These are phyloP conservation scores for Sebastes wilsoni DNA, from an alignment of 2,797 vertebrate species.

Conservation along the genomic window DNA sequence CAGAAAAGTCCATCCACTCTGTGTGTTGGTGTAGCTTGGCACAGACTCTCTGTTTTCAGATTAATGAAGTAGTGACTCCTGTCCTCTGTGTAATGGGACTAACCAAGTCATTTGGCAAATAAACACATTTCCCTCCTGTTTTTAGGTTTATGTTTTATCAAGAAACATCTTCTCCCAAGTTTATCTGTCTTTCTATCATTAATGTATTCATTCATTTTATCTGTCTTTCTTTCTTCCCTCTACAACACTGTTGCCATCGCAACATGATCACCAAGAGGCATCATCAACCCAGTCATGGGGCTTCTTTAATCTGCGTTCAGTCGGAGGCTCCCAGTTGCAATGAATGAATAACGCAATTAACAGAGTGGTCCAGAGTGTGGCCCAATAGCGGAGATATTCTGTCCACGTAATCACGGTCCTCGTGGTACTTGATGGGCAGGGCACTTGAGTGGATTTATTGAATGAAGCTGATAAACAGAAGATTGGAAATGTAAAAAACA, in stretches of 20 bases:
- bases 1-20: not conserved
- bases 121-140: not conserved
- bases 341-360: constrained; percentile 1
- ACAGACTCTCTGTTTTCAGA: constrained; percentile 6
- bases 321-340: not conserved
- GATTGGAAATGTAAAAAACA: constrained; percentile 1
- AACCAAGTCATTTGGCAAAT: not conserved
- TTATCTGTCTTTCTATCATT: not conserved
- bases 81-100: not conserved
- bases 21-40: not conserved
- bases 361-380: not conserved
- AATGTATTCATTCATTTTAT: not conserved
- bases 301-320: constrained; percentile 4
- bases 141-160: not conserved
- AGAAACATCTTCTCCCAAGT: not conserved
- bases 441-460: not conserved
- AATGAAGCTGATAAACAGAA: constrained; percentile 21
- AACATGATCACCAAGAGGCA: constrained; percentile 6
- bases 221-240: not conserved
- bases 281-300: not conserved
- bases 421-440: not conserved
- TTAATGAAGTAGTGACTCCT: not conserved
- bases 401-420: not conserved
- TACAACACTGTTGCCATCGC: constrained; percentile 14
- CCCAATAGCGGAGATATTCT: not conserved